Percentiles rank a stretch among this genome's conserved stretches.
These are phyloP conservation scores for Diachasma alloeum DNA, from an alignment of 1,140 invertebrate genomes.

Conservation along the genomic window DNA sequence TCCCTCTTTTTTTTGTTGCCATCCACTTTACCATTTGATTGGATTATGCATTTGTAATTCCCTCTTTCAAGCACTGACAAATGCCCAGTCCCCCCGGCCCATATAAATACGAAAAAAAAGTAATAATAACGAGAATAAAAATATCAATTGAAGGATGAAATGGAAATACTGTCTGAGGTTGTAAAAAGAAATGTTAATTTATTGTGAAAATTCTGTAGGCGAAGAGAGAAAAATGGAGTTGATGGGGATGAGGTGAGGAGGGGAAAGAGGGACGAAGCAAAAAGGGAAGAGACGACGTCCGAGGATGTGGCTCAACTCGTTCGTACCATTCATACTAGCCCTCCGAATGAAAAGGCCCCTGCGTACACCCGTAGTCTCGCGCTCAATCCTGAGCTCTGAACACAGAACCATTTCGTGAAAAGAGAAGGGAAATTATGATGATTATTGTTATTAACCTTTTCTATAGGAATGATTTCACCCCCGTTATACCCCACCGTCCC, in stretches of 20 bases:
- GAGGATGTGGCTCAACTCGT: conserved; percentile 60
- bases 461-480: conserved; percentile 59
- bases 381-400: conserved; percentile 41
- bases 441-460: conserved; percentile 61
- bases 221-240: conserved; percentile 16
- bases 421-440: conserved; percentile 61
- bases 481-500: conserved; percentile 48
- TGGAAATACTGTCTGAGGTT: background rate
- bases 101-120: too few relatives aligned
- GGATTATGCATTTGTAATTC: conserved; percentile 20
- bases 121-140: too few relatives aligned
- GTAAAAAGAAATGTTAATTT: background rate
- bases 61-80: background rate
- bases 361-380: conserved; percentile 16
- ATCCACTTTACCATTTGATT: conserved; percentile 33
- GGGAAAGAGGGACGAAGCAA: background rate
- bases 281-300: conserved; percentile 6
- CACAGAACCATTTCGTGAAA: conserved; percentile 44
- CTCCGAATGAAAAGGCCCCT: conserved; percentile 53
- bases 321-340: conserved; percentile 58
- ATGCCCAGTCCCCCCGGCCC: background rate
- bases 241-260: background rate
- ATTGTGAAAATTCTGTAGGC: background rate
- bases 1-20: conserved; percentile 26
- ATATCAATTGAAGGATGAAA: too few relatives aligned